Evolutionary conservation across 2,888 invertebrate species (phyloP), one percentile per base, ranked within the genome.

Genomic region (Rhyacophila evoluta): DNA sequence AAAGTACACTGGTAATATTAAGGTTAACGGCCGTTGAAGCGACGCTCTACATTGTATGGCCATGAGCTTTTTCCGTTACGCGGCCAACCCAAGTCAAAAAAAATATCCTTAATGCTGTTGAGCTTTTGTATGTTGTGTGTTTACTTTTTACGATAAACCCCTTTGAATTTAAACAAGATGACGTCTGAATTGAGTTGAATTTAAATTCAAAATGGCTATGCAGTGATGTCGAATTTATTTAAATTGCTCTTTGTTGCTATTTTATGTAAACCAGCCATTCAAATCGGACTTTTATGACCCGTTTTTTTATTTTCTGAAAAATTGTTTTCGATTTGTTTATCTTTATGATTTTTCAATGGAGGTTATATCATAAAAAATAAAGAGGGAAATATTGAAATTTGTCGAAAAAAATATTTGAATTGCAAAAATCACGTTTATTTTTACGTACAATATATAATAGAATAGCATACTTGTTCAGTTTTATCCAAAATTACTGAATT

Each of bases 91-190:
- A 55, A 55, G 55, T 25, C 55, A 19, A 55, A 55, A 55, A n/a
- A 55, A 55, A 55, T 55, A 15, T 41, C 41, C 41, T 15, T 41
- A 41, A 41, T 41, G 55, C 19, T 55, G 25, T 25, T 55, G n/a
- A 25, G 25, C 55, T 55, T 25, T 55, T 55, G 55, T 55, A 55
- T 25, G 55, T 15, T 19, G 55, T 25, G 55, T 55, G 55, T 55
- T 55, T 55, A 55, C 55, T 55, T 55, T 55, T 55, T 55, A 55
- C 55, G 55, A 55, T 55, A 55, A 55, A 55, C 15, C 55, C 55
- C 55, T 55, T 55, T 55, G 55, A 55, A 55, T 55, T 55, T 55
- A 55, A 55, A 55, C 55, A 55, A 55, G 55, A 55, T 55, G 55
- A 55, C 19, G 25, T 55, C 55, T 55, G 55, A 55, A 55, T 55